These are phyloP conservation scores for Apostichopus japonicus DNA, from an alignment of 35 echinoderm and acorn worm genomes.

Conservation along the genomic window DNA sequence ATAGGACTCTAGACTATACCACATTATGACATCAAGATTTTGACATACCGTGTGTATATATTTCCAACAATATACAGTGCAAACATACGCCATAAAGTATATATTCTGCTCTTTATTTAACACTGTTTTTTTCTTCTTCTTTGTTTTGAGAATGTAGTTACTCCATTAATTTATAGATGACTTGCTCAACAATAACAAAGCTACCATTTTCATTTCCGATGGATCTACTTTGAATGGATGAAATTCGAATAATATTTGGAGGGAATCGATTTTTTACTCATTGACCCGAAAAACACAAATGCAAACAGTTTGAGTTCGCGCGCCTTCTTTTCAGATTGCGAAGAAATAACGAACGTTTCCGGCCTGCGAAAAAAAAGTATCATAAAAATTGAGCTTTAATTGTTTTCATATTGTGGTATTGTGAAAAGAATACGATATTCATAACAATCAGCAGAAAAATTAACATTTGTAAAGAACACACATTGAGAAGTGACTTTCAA, in stretches of 20 bases:
- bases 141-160: too few relatives aligned
- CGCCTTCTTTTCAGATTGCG: conserved; percentile 31
- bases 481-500: not conserved
- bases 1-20: too few relatives aligned
- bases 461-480: conserved; percentile 25
- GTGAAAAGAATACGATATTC: not conserved
- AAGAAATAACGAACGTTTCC: conserved; percentile 42
- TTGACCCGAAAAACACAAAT: conserved; percentile 50
- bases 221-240: conserved; percentile 24
- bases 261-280: not conserved
- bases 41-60: too few relatives aligned
- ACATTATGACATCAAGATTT: too few relatives aligned
- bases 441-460: not conserved
- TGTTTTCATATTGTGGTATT: conserved; percentile 3
- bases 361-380: not conserved
- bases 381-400: conserved; percentile 11
- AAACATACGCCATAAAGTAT: too few relatives aligned
- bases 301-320: conserved; percentile 38
- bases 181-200: not conserved
- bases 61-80: too few relatives aligned
- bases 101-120: too few relatives aligned
- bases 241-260: conserved; percentile 35
- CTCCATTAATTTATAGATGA: not conserved
- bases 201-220: conserved; percentile 39
- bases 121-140: too few relatives aligned